Conservation (phyloP, 2,113 vertebrate species). For the Tretioscincus oriximinensis region DNA sequence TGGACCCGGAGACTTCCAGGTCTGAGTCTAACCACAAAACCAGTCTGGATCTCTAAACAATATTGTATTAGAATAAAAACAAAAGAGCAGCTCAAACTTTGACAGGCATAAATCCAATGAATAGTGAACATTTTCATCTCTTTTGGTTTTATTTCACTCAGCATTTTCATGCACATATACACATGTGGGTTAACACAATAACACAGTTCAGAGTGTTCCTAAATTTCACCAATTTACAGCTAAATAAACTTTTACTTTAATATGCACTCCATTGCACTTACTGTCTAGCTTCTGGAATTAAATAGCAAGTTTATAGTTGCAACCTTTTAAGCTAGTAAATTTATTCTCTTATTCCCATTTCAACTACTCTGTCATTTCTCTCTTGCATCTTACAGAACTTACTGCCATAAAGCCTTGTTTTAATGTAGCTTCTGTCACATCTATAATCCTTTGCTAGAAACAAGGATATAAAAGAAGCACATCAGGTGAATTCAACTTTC, state of each 20-base stretch:
- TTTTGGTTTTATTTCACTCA: neutral
- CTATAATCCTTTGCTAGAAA: slow-evolving; percentile 23
- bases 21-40: too few relatives aligned
- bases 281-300: slow-evolving; percentile 44
- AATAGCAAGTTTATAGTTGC: slow-evolving; percentile 33
- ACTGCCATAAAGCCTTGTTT: slow-evolving; percentile 38
- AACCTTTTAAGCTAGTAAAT: slow-evolving; percentile 47
- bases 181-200: neutral
- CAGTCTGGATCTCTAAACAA: too few relatives aligned
- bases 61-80: neutral
- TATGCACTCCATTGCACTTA: slow-evolving; percentile 35
- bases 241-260: slow-evolving; percentile 54
- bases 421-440: slow-evolving; percentile 31
- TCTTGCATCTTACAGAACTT: slow-evolving; percentile 32
- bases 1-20: too few relatives aligned
- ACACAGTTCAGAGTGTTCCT: slow-evolving; percentile 11
- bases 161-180: neutral
- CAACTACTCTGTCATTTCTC: slow-evolving; percentile 40
- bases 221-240: slow-evolving; percentile 53
- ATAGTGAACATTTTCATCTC: neutral
- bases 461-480: slow-evolving; percentile 23
- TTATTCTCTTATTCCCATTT: slow-evolving; percentile 25
- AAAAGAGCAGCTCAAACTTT: neutral
- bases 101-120: neutral
- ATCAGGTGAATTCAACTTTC: neutral